Evolutionary conservation across 1,140 invertebrate genomes (phyloP), one percentile per base, ranked within the genome.

Genomic region (Portunus trituberculatus): DNA sequence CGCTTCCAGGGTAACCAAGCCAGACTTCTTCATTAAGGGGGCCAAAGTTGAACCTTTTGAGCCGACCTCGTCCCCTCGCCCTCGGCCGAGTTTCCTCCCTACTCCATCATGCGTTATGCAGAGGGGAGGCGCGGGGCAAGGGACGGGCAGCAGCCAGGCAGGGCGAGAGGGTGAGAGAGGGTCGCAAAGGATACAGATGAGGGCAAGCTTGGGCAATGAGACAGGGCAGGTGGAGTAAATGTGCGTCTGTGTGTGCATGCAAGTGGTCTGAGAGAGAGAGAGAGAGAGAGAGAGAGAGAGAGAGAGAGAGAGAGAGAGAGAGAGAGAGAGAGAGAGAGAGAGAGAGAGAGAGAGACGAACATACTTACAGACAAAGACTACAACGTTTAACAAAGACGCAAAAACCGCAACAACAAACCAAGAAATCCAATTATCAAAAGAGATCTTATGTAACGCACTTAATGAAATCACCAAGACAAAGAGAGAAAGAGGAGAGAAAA

Each of bases 211-310:
- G 29, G 59, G 91, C 52, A 76, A 25, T 25, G 91, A 32, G 52
- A 10, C 76, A n/a, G 28, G 59, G 31, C 29, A 25, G 91, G 1
- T 52, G 46, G 28, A 29, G 91, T 52, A 67, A 16, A 46, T 39
- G 87, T 89, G 87, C 32, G 31, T 89, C 10, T 39, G 87, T 89
- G 87, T 39, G 39, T 89, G 3, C 52, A 59, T 31, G 91, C 3
- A 6, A 39, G n/a, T 31, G 45, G 52, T 6, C 4, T 25, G 52
- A 48, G 52, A 91, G 52, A 59, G 46, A 91, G 45, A 91, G 89
- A 91, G 91, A 76, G 91, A 76, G 91, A 92, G 91, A 92, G 91
- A 92, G 91, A 92, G 91, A 92, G 91, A 92, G 91, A 92, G 91
- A 92, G 91, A 92, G 91, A 92, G 91, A 92, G 91, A 92, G 91